phyloP scores from a whole-genome alignment of 2,888 invertebrate species.

The Rapana venosa region DNA sequence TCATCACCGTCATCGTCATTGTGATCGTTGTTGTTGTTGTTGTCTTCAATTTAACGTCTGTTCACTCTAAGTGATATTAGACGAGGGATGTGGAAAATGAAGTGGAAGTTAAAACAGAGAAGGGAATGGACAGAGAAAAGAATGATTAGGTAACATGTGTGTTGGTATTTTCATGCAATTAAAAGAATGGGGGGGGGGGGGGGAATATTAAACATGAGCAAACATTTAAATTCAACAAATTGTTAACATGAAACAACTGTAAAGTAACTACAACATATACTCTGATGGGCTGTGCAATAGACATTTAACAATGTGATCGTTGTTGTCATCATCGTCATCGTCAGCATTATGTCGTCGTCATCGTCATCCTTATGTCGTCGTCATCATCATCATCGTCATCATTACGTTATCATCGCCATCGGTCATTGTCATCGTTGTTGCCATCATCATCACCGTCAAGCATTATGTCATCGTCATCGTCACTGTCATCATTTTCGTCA shows the following conservation, averaged over 20 bases:
- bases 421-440: background rate
- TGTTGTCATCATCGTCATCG: background rate
- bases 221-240: too few species aligned
- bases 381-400: background rate
- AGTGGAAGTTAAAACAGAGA: too few species aligned
- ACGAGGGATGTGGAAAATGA: too few species aligned
- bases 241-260: too few species aligned
- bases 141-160: too few species aligned
- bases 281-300: too few species aligned
- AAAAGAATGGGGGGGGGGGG: too few species aligned
- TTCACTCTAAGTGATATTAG: too few species aligned
- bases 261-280: too few species aligned
- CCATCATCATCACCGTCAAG: background rate
- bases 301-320: background rate
- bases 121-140: too few species aligned
- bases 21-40: background rate
- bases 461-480: background rate
- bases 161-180: too few species aligned
- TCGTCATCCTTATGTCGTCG: background rate
- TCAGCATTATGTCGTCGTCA: background rate
- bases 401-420: background rate
- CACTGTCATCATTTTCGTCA: slow-evolving; percentile 26
- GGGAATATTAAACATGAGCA: too few species aligned
- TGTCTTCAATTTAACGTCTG: background rate
- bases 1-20: background rate